Evolutionary conservation across 92 coral and sea anemone species (phyloP).

Genomic region (Actinernus sp.): DNA sequence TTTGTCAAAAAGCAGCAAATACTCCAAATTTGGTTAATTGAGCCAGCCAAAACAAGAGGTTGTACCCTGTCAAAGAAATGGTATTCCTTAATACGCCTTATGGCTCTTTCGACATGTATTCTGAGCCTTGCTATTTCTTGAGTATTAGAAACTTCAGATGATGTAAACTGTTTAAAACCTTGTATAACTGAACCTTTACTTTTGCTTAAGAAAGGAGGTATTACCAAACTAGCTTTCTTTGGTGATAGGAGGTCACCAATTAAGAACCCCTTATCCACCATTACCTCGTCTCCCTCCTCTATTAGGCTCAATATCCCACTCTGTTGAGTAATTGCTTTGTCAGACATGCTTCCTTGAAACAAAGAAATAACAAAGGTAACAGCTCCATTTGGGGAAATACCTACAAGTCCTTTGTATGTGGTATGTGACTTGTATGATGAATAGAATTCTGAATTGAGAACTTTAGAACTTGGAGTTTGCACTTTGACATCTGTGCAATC

Average conservation of each 20-base stretch:
- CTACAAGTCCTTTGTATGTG: conserved; percentile 49
- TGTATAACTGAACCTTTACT: conserved; percentile 50
- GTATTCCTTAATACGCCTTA: conserved; percentile 17
- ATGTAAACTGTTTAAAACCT: conserved; percentile 59
- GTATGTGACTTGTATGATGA: conserved; percentile 40
- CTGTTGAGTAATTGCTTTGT: conserved; percentile 50
- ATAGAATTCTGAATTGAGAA: conserved; percentile 51
- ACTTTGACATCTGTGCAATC: conserved; percentile 49
- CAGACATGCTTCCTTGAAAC: conserved; percentile 64
- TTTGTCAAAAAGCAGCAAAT: conserved; percentile 26
- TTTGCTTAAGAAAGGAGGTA: conserved; percentile 78
- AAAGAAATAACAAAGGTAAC: conserved; percentile 46
- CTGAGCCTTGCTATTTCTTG: conserved; percentile 38
- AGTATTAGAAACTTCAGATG: conserved; percentile 51
- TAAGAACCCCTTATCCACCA: conserved; percentile 66
- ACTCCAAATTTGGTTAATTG: conserved; percentile 13
- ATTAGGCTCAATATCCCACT: conserved; percentile 41
- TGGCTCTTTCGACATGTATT: conserved; percentile 63
- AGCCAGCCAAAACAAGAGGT: conserved; percentile 15
- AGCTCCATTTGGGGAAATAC: conserved; percentile 58
- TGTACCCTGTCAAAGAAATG: conserved; percentile 23
- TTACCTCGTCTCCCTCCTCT: conserved; percentile 59
- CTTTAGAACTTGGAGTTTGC: conserved; percentile 47
- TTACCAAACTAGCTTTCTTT: conserved; percentile 24
- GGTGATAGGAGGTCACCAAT: conserved; percentile 49